Percentiles rank a stretch among this genome's conserved stretches.
These are phyloP conservation scores for Eubucco bourcierii DNA, from an alignment of 2,113 vertebrate genomes.

Conservation along the genomic window DNA sequence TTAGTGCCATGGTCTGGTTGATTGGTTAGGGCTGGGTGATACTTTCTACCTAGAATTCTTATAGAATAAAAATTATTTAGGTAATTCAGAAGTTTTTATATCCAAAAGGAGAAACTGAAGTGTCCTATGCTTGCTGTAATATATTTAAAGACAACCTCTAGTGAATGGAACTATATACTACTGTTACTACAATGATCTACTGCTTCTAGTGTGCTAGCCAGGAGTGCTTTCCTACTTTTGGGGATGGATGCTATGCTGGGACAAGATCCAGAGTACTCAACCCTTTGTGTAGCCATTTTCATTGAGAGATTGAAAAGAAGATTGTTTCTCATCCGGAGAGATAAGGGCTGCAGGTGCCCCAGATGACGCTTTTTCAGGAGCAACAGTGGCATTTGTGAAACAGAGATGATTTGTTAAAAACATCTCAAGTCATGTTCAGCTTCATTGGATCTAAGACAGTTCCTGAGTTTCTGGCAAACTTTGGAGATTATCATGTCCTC, in stretches of 20 bases:
- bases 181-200: not conserved
- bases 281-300: not conserved
- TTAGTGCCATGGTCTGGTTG: too few species aligned
- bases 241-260: not conserved
- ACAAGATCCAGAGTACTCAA: not conserved
- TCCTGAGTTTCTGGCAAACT: slow-evolving; percentile 55
- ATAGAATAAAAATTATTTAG: not conserved
- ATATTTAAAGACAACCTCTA: not conserved
- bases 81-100: not conserved
- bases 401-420: not conserved
- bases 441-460: not conserved
- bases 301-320: not conserved
- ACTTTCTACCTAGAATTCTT: not conserved
- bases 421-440: not conserved
- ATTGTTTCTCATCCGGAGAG: not conserved
- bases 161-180: not conserved
- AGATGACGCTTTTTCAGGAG: not conserved
- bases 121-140: not conserved
- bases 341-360: not conserved
- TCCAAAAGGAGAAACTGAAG: not conserved
- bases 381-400: not conserved
- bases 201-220: not conserved
- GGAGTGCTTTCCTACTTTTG: not conserved
- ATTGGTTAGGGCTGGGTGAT: too few species aligned
- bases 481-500: slow-evolving; percentile 29